A percentile compares a stretch with the other conserved stretches of the same genome.
Evolutionary conservation across 2,888 invertebrate genomes (phyloP).

Genomic region (Apeira syringaria): DNA sequence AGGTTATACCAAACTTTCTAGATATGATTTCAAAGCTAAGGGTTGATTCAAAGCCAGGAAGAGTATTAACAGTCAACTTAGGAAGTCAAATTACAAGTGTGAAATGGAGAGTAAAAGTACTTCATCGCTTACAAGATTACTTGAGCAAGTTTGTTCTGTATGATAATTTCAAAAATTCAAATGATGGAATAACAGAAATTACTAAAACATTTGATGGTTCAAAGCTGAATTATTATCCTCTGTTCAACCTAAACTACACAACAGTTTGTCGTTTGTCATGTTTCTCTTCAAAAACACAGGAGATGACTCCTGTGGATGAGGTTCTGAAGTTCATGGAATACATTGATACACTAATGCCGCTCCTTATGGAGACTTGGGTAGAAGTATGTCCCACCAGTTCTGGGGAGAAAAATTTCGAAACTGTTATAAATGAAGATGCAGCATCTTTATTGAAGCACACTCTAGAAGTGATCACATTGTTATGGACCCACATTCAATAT

Average conservation of each 20-base stretch:
- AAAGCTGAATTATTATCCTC: conserved; percentile 53
- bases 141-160: conserved; percentile 58
- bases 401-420: conserved; percentile 64
- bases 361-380: conserved; percentile 93
- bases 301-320: conserved; percentile 58
- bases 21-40: conserved; percentile 92
- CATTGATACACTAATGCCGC: conserved; percentile 87
- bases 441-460: conserved; percentile 85
- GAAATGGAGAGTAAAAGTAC: conserved; percentile 91
- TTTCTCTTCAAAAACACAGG: conserved; percentile 66
- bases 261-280: conserved; percentile 64
- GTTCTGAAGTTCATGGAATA: conserved; percentile 84
- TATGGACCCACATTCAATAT: conserved; percentile 76
- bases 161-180: conserved; percentile 43
- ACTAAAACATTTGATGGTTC: conserved; percentile 49
- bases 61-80: conserved; percentile 88
- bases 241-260: conserved; percentile 57
- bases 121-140: conserved; percentile 86
- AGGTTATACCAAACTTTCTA: conserved; percentile 91
- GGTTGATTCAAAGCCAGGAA: conserved; percentile 85
- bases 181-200: conserved; percentile 31
- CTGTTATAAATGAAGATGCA: conserved; percentile 85
- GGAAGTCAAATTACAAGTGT: conserved; percentile 89
- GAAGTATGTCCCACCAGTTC: conserved; percentile 86
- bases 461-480: conserved; percentile 84